Conservation (phyloP, 2,113 vertebrate species). For the Serilophus lunatus region DNA sequence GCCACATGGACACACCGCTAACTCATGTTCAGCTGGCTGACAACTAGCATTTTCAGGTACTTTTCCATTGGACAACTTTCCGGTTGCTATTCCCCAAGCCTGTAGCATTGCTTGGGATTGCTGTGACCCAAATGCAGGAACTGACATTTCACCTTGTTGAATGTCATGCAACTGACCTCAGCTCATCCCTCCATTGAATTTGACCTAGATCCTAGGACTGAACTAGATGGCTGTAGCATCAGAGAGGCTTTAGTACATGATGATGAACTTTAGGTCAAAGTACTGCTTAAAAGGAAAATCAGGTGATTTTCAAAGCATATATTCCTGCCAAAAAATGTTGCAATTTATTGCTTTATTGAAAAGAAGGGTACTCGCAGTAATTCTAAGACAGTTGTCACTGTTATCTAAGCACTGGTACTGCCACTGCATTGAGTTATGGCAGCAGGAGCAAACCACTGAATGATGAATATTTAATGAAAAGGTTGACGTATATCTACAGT, state of each 20-base stretch:
- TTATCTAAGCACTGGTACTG: background rate
- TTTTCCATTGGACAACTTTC: background rate
- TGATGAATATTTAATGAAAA: constrained; percentile 29
- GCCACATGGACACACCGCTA: background rate
- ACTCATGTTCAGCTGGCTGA: background rate
- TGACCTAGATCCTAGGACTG: accelerated
- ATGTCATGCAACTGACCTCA: background rate
- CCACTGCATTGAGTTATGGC: background rate
- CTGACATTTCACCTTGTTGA: background rate
- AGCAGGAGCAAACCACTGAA: background rate
- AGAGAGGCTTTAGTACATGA: background rate
- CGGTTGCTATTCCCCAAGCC: background rate
- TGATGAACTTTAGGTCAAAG: background rate
- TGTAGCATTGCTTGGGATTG: background rate
- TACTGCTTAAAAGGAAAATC: background rate
- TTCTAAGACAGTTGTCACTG: background rate
- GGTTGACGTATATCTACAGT: background rate
- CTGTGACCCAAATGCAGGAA: background rate
- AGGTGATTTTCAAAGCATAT: background rate
- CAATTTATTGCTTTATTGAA: background rate
- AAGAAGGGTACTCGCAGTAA: background rate
- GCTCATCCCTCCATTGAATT: no score
- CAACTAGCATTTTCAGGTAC: background rate
- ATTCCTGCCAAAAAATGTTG: background rate
- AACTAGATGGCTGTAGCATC: background rate